Base-by-base conservation (phyloP, 2,888 invertebrate genomes). In the Dicycla oo region DNA sequence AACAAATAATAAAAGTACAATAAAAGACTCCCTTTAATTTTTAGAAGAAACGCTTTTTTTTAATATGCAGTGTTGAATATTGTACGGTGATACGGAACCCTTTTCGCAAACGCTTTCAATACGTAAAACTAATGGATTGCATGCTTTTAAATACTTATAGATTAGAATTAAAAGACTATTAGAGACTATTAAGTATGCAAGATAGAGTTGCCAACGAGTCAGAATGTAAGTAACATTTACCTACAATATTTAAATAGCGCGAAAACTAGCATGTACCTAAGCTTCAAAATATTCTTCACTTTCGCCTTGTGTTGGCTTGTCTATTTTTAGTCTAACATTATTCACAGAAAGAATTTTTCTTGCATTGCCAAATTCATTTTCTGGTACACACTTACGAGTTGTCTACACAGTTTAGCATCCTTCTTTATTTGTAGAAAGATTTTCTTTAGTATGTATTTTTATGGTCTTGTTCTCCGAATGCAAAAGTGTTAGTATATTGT, bases 311-410 rank as follows among this genome's bases (percentile, higher is more conserved):
- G 30, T 26, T 15, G 18, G 20, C 6, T 64, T 18, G 6, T 56
- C 47, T 61, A 69, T 75, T 63, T 72, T 58, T 79, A 72, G 58
- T n/a, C 1, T n/a, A 30, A 58, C 18, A 18, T 77, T 58, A 57
- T 77, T 45, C 3, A 40, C 13, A 47, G 15, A 40, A 38, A 13
- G 18, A 20, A 71, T 57, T 40, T 56, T 51, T 23, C 40, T 30
- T 47, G 8, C 3, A 40, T 11, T 20, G 30, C n/a, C 18, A 23
- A 26, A 45, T 20, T 43, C 11, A 34, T 20, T 26, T 34, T 38
- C n/a, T 49, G 11, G 23, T 49, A 45, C 18, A 23, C 6, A 15
- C 30, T n/a, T n/a, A 68, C n/a, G n/a, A n/a, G n/a, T n/a, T n/a
- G n/a, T n/a, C n/a, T n/a, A n/a, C n/a, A n/a, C 40, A 10, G 49